Base-by-base conservation (phyloP, 2,797 vertebrate genomes). In the Apogon talboti region DNA sequence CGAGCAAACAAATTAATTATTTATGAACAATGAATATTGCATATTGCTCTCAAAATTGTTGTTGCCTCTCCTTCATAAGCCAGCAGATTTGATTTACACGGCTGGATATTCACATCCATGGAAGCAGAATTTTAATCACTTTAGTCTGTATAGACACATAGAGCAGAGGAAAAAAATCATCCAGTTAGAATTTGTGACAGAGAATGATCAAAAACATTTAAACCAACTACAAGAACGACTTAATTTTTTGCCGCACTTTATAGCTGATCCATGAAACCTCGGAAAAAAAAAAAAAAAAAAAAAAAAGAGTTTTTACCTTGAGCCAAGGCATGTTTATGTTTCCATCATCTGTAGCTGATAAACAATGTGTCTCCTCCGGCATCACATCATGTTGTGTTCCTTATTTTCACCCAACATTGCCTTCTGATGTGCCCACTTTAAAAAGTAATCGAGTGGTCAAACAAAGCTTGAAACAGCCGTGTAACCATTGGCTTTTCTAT, bases 1-100 rank as follows among this genome's bases (percentile, higher is more conserved):
- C 61, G 73, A 88, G 89, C 86, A 91, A 91, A 89, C 78, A 87
- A 70, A 89, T 91, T 78, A 80, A 90, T 91, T 85, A 90, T 92
- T 92, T 85, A 93, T 90, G 85, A 88, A 86, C 72, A 76, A 90
- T 90, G 86, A 91, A 90, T 91, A 92, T 91, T 92, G 88, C 82
- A 89, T 91, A 85, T 89, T 81, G 84, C 86, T 85, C 77, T 85
- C 70, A 83, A 92, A 91, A 89, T 85, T 83, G 83, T 87, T 87
- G 82, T 88, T 87, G 84, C 76, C 54, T 90, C 71, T 86, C 73
- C 76, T 73, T 85, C 81, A 74, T 89, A 81, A 88, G 79, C 71
- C 66, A 46, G 71, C 70, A 85, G 87, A 92, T 89, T 85, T 84
- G 84, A 92, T 92, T 89, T 85, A 90, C 83, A 76, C 60, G 54